Percentiles rank a stretch among this genome's conserved stretches.
Evolutionary conservation across 2,888 invertebrate genomes (phyloP).

Genomic region (Drosophila putrida): DNA sequence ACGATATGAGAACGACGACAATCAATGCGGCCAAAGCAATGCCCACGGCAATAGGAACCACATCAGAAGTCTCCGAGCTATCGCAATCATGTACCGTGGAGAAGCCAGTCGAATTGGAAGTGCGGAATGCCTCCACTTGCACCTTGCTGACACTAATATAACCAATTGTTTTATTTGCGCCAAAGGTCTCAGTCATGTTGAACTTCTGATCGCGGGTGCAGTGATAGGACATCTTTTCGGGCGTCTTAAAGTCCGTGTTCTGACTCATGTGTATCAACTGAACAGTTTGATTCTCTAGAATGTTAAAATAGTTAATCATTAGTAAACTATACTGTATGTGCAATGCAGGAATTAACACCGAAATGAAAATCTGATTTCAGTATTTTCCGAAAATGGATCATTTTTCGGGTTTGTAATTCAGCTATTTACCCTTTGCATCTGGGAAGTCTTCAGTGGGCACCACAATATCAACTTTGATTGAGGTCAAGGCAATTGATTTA

Average conservation of each 20-base stretch:
- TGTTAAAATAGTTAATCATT: constrained; percentile 2
- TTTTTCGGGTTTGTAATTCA: too few species aligned
- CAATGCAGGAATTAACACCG: too few species aligned
- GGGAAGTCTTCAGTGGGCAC: constrained; percentile 82
- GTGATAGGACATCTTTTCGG: constrained; percentile 90
- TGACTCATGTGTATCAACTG: constrained; percentile 86
- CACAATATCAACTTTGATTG: constrained; percentile 75
- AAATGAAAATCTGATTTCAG: too few species aligned
- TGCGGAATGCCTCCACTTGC: constrained; percentile 91
- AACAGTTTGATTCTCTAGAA: constrained; percentile 83
- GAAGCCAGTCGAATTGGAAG: constrained; percentile 87
- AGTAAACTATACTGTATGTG: not conserved
- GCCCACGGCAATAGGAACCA: constrained; percentile 98
- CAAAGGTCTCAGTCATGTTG: constrained; percentile 86
- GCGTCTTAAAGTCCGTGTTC: constrained; percentile 86
- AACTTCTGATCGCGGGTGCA: constrained; percentile 88
- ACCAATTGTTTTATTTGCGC: constrained; percentile 81
- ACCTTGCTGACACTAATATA: constrained; percentile 87
- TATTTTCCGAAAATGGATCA: too few species aligned
- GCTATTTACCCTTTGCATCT: constrained; percentile 80
- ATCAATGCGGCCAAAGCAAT: constrained; percentile 92
- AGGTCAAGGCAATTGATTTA: constrained; percentile 79
- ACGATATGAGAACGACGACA: constrained; percentile 95
- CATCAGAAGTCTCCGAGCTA: constrained; percentile 91
- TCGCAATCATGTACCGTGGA: constrained; percentile 91